Evolutionary conservation across 2,888 invertebrate genomes (phyloP), one percentile per base, ranked within the genome.

Genomic region (Phaedon cochleariae): DNA sequence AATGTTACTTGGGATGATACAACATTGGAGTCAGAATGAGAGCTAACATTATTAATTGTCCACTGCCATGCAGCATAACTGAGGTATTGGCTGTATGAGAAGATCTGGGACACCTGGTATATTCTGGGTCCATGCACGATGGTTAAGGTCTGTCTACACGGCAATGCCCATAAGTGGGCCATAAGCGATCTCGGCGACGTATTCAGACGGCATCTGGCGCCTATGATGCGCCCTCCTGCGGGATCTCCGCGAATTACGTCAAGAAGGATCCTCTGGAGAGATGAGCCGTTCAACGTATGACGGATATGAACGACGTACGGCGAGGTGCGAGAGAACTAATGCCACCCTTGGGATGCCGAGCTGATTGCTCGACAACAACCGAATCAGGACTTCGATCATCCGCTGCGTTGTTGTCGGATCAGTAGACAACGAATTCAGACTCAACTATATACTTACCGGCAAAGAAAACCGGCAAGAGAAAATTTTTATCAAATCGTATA

Each of bases 241-340:
- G 81, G 82, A 81, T 72, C 76, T 70, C 75, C 77, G 77, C 77
- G 81, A 81, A 82, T 82, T 82, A 82, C 82, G 81, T 80, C 81
- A 79, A 79, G 74, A 73, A 73, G 70, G 74, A 72, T 71, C 78
- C 79, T 77, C 73, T 66, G 72, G 71, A 71, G 63, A 75, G 73
- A 79, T 77, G 75, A 76, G 78, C 76, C 76, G 75, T n/a, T 15
- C 6, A 74, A 75, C 70, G 48, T 54, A 54, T 64, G 65, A 62
- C 72, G 70, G 74, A 74, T 76, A 79, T 79, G 79, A 79, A 76
- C 77, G 77, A 77, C 77, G 78, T 70, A 69, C 62, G 73, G 74
- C 74, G 78, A 79, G 78, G 79, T 78, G 81, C 73, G 79, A 77
- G 77, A 71, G 75, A 74, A 41, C 41, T 82, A 82, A 83, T 82